Evolutionary conservation across 2,888 invertebrate species (phyloP), one percentile per base, ranked within the genome.

Genomic region (Eilema sororculum): DNA sequence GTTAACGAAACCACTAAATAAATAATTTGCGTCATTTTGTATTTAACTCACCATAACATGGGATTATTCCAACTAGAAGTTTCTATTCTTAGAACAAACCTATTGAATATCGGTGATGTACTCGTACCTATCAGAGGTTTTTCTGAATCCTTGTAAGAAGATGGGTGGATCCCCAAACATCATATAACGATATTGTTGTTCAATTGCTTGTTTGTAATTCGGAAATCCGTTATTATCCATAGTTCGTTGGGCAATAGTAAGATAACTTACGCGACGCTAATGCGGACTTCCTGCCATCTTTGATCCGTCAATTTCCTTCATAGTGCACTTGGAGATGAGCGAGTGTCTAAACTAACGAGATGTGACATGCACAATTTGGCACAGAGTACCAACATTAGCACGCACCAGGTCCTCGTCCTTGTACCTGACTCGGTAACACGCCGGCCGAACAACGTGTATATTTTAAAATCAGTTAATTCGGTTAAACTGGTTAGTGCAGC

Each of bases 231-330:
- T 65, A 71, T 69, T 67, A 58, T 64, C 65, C 37, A 65, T 22
- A 57, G 60, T 66, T 61, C 65, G 67, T 81, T 77, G 74, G 65
- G 78, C 74, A 79, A 80, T 83, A 86, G 86, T 83, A 90, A 88
- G 86, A 87, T 84, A 87, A 83, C 86, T 88, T 84, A 87, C 85
- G 85, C 87, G 83, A 84, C 86, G 89, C 86, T 94, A 93, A 94
- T 94, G 90, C 88, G 87, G 85, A 91, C 93, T 91, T 94, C 94
- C 94, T 91, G 92, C 76, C 87, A 87, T 90, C 91, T 92, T 91
- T 93, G 90, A 89, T 92, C 89, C 88, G 88, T 90, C 92, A 93
- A 94, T 94, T 93, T 92, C 88, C 89, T 91, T 87, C 85, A 86
- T 87, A 89, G 83, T 93, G 92, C 91, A 92, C 85, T 91, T 84